phyloP scores from a whole-genome alignment of 2,888 invertebrate genomes.

The Mellilla xanthometata region DNA sequence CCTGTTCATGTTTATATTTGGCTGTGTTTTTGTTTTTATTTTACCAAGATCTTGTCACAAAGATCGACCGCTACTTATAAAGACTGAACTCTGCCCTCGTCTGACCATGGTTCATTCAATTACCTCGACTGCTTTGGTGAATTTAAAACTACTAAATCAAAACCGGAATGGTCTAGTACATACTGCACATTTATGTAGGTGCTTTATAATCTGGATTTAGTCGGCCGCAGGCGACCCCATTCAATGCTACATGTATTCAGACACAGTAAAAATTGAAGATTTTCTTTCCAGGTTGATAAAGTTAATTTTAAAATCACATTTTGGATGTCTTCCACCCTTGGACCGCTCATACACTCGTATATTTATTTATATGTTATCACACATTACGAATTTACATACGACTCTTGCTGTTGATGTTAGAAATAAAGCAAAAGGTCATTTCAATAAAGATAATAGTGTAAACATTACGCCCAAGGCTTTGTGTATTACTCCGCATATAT shows the following conservation, averaged over 20 bases:
- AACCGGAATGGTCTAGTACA: constrained; percentile 12
- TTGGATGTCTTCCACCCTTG: constrained; percentile 5
- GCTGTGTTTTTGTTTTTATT: too few species aligned
- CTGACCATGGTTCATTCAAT: constrained; percentile 6
- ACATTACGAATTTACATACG: constrained; percentile 39
- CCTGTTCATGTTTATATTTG: too few species aligned
- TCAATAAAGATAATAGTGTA: constrained; percentile 59
- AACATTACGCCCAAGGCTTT: constrained; percentile 48
- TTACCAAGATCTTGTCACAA: too few species aligned
- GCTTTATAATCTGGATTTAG: constrained; percentile 1
- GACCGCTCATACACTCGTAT: constrained; percentile 1
- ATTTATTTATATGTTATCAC: too few species aligned
- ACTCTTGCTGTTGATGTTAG: constrained; percentile 46
- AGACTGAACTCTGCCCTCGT: constrained; percentile 2
- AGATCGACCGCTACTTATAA: too few species aligned
- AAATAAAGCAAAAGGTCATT: constrained; percentile 65
- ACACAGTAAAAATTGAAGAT: too few species aligned
- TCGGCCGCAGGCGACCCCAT: background rate
- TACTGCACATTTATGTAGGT: too few species aligned
- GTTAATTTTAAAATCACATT: constrained; percentile 36
- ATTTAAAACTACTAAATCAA: background rate
- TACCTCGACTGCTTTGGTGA: background rate
- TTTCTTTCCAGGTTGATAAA: constrained; percentile 18
- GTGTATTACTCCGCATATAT: constrained; percentile 14
- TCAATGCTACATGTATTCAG: too few species aligned